Evolutionary conservation across 92 coral and sea anemone genomes (phyloP), one percentile per base, ranked within the genome.

Genomic region (Porites lobata): DNA sequence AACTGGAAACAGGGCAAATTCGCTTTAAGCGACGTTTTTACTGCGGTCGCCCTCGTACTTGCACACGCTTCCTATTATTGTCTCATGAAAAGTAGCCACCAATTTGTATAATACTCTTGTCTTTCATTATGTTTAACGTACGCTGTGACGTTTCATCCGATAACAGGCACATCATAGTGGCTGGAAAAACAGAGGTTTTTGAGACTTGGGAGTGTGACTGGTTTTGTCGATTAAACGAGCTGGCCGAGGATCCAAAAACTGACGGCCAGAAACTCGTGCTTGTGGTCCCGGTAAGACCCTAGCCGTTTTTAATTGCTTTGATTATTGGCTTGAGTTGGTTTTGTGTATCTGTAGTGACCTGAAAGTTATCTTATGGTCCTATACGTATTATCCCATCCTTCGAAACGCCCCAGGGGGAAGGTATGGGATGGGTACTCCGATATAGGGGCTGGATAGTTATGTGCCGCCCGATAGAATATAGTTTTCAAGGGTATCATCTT

Each of bases 151-250:
- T 52, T 51, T 81, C 4, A 38, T 38, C 47, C 47, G 47, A 38
- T 38, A 38, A 19, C 92, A 97, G 99, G 79, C 97, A 94, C 89
- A 91, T 95, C 69, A 75, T 95, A 18, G 96, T 95, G 12, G 96
- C 92, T 15, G 98, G 98, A 29, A 92, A 88, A 88, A 77, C 92
- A 50, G 98, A 95, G 69, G 96, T 95, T 50, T 95, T 95, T 75
- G 96, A 92, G 22, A 90, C 94, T 51, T 97, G 96, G 93, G 94
- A 97, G 51, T 83, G 91, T 85, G 94, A 88, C 65, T 97, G 98
- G 98, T 85, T 75, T 52, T 97, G 99, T 58, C 79, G 63, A 22
- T 89, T 95, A 65, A 29, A 77, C 8, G 98, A 97, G 21, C 90
- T 97, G 9, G 38, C 89, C 7, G 90, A 78, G 59, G 98, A 97